These are phyloP conservation scores for Xiphorhynchus erythropygius DNA, from an alignment of 2,797 vertebrate genomes.

Conservation along the genomic window DNA sequence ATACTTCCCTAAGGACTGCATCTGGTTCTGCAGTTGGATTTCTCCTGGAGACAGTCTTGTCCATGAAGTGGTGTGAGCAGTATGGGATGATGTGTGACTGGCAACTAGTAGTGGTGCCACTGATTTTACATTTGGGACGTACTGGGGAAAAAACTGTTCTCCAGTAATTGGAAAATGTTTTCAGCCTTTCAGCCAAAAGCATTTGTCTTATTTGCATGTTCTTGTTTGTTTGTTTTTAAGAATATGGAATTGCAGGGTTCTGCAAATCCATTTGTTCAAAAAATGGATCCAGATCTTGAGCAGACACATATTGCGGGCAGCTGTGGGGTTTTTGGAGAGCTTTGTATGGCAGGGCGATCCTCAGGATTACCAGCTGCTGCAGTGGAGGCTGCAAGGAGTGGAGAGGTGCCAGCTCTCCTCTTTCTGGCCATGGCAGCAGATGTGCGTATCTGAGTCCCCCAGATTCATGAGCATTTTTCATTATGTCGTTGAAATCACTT, in stretches of 20 bases:
- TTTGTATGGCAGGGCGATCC: background rate
- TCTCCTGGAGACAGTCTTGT: background rate
- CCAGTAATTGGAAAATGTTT: background rate
- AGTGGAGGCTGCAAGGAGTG: background rate
- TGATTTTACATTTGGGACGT: background rate
- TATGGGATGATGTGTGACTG: background rate
- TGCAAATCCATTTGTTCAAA: background rate
- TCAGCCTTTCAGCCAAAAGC: background rate
- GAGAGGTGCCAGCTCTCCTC: background rate
- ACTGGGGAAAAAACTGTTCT: background rate
- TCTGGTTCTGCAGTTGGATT: background rate
- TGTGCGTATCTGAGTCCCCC: background rate
- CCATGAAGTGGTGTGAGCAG: background rate
- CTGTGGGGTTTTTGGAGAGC: background rate
- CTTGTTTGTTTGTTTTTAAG: background rate
- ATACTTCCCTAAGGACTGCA: background rate
- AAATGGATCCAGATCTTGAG: background rate
- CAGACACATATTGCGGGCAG: background rate
- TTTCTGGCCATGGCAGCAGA: background rate
- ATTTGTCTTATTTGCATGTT: rapidly evolving
- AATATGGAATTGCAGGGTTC: background rate
- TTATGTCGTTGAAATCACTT: rapidly evolving
- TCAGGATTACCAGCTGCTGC: background rate
- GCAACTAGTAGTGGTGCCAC: background rate
- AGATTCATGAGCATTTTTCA: background rate